Base-by-base conservation (phyloP, 2,797 vertebrate species). In the Sebastes matsubarae region DNA sequence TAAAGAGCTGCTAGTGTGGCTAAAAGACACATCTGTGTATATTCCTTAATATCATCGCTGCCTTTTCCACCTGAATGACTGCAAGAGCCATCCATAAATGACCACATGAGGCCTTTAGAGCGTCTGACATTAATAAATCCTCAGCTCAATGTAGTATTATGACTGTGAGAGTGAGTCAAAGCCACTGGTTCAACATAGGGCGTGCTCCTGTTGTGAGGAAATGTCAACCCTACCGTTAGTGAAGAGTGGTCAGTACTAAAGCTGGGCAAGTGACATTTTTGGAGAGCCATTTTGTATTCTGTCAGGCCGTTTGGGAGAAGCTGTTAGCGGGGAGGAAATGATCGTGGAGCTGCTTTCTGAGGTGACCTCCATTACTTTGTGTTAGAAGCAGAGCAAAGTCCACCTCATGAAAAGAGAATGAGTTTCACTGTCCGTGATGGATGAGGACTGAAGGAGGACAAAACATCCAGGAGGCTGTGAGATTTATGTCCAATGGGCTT, bases 361-460 rank as follows among this genome's bases (percentile, higher is more conserved):
- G 75, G 80, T 90, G 90, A 92, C 94, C 90, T 92, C 91, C 75
- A 78, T 90, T 89, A 90, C 83, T 90, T 80, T 82, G 27, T 69
- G 79, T 87, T 73, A 50, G 81, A 81, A 69, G 69, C 69, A 77
- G 70, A 88, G 84, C 68, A 80, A 85, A 88, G 87, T 87, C 84
- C 81, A 82, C 54, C 81, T 90, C 69, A 67, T 90, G 79, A 87
- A 88, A 82, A 85, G 77, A 80, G 72, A 89, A 85, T 81, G 84
- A 55, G 79, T 54, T 77, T 77, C 75, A 77, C 25, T 46, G 60
- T 54, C 30, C 6, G 76, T 86, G 88, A 90, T 72, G 69, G 84
- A 91, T 84, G 75, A 73, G 74, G 65, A 70, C 65, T 12, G 72
- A 75, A 68, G 68, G 73, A 84, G 71, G 79, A 85, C 74, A 80